phyloP scores from a whole-genome alignment of 2,113 vertebrate species.

The Urocitellus parryii region DNA sequence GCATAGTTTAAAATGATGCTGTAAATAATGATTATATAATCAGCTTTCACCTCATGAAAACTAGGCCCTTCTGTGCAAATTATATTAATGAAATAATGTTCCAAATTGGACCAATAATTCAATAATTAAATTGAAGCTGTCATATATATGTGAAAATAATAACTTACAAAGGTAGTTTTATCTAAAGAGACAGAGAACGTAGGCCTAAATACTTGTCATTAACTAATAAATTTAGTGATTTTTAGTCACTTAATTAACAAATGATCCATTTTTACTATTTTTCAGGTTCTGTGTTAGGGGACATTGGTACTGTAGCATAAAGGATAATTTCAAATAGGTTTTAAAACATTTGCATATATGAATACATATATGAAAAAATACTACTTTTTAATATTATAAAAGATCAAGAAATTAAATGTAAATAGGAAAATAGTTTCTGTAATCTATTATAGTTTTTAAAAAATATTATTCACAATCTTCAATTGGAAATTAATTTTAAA shows the following conservation, averaged over 20 bases:
- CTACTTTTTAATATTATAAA: background rate
- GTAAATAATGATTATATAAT: slow-evolving; percentile 22
- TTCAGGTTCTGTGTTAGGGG: background rate
- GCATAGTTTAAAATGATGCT: background rate
- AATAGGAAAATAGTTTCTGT: background rate
- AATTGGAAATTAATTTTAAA: background rate
- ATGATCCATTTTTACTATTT: background rate
- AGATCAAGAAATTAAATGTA: background rate
- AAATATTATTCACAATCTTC: background rate
- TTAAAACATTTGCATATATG: background rate
- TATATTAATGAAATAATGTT: slow-evolving; percentile 50
- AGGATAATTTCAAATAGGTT: background rate
- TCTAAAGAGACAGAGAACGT: slow-evolving; percentile 9
- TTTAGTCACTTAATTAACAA: background rate
- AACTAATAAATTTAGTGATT: background rate
- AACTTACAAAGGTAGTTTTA: background rate
- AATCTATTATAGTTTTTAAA: background rate
- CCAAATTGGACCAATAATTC: background rate
- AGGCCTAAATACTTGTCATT: slow-evolving; percentile 3
- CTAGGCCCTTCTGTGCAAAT: background rate
- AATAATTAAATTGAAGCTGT: background rate
- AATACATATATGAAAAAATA: background rate
- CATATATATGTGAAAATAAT: background rate
- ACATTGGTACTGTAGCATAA: background rate
- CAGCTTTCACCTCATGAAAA: slow-evolving; percentile 35